Evolutionary conservation across 2,888 invertebrate species (phyloP).

Genomic region (Gisinianus flammeolus): DNA sequence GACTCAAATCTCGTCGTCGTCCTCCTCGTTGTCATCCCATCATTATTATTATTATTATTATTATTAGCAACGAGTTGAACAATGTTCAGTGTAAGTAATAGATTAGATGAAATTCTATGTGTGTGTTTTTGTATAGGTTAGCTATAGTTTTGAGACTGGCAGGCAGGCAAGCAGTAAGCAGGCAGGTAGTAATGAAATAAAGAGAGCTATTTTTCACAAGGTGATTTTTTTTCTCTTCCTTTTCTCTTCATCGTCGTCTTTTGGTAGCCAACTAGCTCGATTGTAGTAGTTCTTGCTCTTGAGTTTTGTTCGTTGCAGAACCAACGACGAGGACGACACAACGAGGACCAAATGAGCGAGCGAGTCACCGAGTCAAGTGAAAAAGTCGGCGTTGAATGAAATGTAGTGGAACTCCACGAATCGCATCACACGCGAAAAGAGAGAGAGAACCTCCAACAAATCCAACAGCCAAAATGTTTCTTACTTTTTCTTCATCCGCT

Average conservation of each 20-base stretch:
- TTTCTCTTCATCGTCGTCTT: background rate
- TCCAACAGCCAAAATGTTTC: background rate
- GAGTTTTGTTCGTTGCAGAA: too few species aligned
- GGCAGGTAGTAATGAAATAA: slow-evolving; percentile 41
- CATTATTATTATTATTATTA: background rate
- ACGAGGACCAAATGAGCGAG: slow-evolving; percentile 9
- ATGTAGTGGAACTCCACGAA: slow-evolving; percentile 30
- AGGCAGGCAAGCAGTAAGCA: slow-evolving; percentile 4
- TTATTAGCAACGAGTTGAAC: slow-evolving; percentile 23
- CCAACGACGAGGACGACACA: background rate
- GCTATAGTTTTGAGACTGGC: slow-evolving; percentile 6
- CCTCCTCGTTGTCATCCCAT: background rate
- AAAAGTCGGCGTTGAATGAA: slow-evolving; percentile 31
- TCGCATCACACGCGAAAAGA: background rate
- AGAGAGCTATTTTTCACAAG: slow-evolving; percentile 41
- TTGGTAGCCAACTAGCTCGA: background rate
- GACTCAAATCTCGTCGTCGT: too few species aligned
- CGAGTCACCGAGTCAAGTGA: slow-evolving; percentile 18
- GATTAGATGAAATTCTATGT: too few species aligned
- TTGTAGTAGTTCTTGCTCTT: too few species aligned
- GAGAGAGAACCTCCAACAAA: background rate
- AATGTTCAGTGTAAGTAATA: slow-evolving; percentile 7
- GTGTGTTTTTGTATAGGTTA: too few species aligned
- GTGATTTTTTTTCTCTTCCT: slow-evolving; percentile 14
- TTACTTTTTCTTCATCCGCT: background rate